Evolutionary conservation across 1,140 invertebrate species (phyloP).

Genomic region (Lepidurus arcticus): DNA sequence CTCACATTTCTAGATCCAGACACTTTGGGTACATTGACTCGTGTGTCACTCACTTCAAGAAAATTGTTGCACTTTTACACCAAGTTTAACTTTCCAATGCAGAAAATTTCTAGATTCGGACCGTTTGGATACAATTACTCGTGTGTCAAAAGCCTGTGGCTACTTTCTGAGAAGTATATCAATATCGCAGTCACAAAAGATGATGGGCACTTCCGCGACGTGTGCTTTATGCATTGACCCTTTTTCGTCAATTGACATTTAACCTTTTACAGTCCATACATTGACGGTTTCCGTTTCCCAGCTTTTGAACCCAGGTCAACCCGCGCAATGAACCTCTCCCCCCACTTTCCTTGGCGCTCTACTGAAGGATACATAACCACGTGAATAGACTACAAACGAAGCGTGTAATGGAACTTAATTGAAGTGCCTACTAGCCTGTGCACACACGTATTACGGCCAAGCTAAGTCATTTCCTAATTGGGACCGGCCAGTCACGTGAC

Average conservation of each 20-base stretch:
- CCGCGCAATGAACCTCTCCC: neutral
- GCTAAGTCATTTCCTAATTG: neutral
- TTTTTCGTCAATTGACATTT: slow-evolving; percentile 10
- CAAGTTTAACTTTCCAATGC: too few species aligned
- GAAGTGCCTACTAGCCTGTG: slow-evolving; percentile 2
- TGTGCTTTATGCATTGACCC: slow-evolving; percentile 9
- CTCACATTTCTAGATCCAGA: too few species aligned
- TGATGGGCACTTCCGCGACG: slow-evolving; percentile 16
- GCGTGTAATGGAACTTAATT: slow-evolving; percentile 15
- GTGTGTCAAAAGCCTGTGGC: neutral
- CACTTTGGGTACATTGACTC: too few species aligned
- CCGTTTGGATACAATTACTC: neutral
- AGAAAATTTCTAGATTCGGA: neutral
- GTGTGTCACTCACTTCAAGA: too few species aligned
- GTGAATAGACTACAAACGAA: neutral
- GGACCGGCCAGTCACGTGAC: neutral
- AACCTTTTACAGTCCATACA: neutral
- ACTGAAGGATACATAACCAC: neutral
- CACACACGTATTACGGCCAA: neutral
- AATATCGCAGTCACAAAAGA: neutral
- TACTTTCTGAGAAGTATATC: neutral
- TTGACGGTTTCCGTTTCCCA: neutral
- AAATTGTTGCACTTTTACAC: too few species aligned
- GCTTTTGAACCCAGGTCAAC: neutral
- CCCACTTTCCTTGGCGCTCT: neutral